A percentile compares a stretch with the other conserved stretches of the same genome.
Conservation (phyloP, 2,113 vertebrate genomes). For the Phocoena sinus region DNA sequence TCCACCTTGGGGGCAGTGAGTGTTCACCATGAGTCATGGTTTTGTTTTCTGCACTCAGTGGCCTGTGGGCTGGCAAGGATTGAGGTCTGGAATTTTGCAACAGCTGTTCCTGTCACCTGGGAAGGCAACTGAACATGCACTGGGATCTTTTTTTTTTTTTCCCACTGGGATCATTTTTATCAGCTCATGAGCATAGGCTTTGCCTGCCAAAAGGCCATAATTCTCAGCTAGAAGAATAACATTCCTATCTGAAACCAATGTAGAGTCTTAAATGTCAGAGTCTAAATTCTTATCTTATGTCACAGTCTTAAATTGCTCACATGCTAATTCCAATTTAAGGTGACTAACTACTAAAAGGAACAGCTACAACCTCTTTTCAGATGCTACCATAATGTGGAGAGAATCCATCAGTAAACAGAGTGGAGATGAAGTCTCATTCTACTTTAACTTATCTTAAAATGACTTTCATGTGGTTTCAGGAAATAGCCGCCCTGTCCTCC, state of each 20-base stretch:
- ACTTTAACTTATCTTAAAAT: background rate
- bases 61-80: constrained; percentile 46
- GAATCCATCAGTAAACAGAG: background rate
- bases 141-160: background rate
- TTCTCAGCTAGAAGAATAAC: constrained; percentile 42
- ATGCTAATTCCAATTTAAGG: background rate
- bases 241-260: background rate
- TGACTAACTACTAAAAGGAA: background rate
- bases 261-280: background rate
- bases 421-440: background rate
- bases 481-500: background rate
- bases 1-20: background rate
- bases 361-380: background rate
- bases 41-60: constrained; percentile 41
- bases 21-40: constrained; percentile 27
- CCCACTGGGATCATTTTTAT: background rate
- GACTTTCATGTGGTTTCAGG: background rate
- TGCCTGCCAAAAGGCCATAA: constrained; percentile 17
- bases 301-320: background rate
- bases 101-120: constrained; percentile 56
- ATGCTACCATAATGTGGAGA: background rate
- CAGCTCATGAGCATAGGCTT: background rate
- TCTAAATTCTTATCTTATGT: background rate
- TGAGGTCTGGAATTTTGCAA: constrained; percentile 36
- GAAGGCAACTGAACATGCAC: background rate